These are phyloP conservation scores for Diarsia mendica DNA, from an alignment of 2,888 invertebrate species.

Conservation along the genomic window DNA sequence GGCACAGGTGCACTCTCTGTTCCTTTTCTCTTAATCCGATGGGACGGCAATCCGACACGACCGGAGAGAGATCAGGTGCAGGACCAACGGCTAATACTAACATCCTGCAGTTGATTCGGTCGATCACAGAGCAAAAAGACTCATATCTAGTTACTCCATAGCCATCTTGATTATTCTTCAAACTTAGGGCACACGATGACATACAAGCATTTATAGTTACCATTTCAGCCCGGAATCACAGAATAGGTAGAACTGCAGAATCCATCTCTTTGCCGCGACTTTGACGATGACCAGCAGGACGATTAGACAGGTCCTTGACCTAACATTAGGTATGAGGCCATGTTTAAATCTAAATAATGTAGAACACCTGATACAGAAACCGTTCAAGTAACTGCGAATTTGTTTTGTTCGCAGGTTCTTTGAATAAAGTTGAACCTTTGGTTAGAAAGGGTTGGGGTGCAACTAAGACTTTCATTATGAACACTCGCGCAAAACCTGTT, in stretches of 20 bases:
- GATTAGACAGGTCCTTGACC: conserved; percentile 78
- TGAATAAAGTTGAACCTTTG: conserved; percentile 77
- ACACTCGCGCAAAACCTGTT: conserved; percentile 73
- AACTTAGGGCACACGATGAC: not conserved
- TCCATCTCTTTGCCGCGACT: not conserved
- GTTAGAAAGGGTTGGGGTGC: conserved; percentile 76
- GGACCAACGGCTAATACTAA: too few species aligned
- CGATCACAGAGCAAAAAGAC: not conserved
- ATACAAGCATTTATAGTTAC: not conserved
- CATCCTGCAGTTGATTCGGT: not conserved
- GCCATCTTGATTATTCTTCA: not conserved
- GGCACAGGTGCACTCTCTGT: too few species aligned
- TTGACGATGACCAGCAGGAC: conserved; percentile 73
- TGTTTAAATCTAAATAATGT: conserved; percentile 30
- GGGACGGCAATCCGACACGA: too few species aligned
- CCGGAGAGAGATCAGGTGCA: too few species aligned
- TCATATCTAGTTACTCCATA: not conserved
- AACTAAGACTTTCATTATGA: conserved; percentile 72
- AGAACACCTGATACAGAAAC: conserved; percentile 15
- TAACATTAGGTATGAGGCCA: conserved; percentile 74
- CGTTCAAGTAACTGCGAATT: conserved; percentile 65
- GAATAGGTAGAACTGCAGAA: not conserved
- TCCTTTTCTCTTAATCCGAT: too few species aligned
- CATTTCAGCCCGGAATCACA: not conserved
- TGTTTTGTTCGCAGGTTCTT: conserved; percentile 86